Percentiles rank a stretch among this genome's conserved stretches.
Conservation (phyloP, 2,113 vertebrate genomes). For the Alethe diademata region DNA sequence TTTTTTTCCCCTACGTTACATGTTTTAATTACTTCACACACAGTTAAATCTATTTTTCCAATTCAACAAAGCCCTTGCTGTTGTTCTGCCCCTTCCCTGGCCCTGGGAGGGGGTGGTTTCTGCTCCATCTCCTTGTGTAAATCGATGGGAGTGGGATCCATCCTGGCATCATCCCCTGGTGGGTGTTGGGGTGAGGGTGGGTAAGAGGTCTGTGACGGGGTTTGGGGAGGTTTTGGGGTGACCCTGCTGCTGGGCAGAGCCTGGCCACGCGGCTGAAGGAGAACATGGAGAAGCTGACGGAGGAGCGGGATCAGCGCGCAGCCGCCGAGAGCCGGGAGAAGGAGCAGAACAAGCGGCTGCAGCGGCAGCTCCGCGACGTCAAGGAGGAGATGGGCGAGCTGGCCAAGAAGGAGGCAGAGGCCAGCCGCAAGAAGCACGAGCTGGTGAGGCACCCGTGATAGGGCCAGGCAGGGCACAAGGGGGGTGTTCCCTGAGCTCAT, state of each 20-base stretch:
- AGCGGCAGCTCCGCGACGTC: slow-evolving; percentile 89
- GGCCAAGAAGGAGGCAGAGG: slow-evolving; percentile 91
- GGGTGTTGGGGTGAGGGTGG: not conserved
- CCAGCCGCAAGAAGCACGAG: slow-evolving; percentile 95
- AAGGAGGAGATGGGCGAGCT: slow-evolving; percentile 94
- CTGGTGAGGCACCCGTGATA: slow-evolving; percentile 72
- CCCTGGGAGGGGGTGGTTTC: not conserved
- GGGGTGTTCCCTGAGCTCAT: not conserved
- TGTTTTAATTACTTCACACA: slow-evolving; percentile 65
- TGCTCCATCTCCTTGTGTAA: not conserved
- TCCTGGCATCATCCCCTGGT: not conserved
- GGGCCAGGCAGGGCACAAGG: rapidly evolving
- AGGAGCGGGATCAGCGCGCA: slow-evolving; percentile 88
- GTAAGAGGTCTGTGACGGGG: rapidly evolving
- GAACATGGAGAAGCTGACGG: slow-evolving; percentile 93
- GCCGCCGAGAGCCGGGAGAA: slow-evolving; percentile 91
- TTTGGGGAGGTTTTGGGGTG: not conserved
- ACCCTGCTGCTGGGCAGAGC: slow-evolving; percentile 65
- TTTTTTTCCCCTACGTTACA: slow-evolving; percentile 63
- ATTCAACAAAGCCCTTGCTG: not conserved
- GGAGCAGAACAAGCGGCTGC: slow-evolving; percentile 94
- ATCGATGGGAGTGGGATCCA: not conserved
- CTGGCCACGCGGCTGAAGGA: slow-evolving; percentile 91
- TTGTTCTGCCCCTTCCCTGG: slow-evolving; percentile 12
- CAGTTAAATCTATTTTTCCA: slow-evolving; percentile 66